These are phyloP conservation scores for Cossypha dichroa DNA, from an alignment of 2,797 vertebrate species.

Conservation along the genomic window DNA sequence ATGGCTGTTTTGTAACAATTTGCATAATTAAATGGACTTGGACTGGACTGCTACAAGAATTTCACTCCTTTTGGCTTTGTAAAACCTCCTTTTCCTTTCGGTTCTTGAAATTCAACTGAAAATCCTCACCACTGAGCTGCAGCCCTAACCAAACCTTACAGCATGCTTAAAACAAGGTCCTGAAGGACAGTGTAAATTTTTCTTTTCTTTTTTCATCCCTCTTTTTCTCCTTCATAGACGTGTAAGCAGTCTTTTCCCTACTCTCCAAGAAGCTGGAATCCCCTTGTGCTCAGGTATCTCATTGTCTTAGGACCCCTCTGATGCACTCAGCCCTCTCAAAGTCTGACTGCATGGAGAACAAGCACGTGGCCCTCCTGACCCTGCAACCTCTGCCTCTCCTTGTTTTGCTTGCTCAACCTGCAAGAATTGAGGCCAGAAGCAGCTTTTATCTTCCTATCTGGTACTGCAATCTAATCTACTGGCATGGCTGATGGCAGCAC, in stretches of 20 bases:
- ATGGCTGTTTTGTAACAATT: background rate
- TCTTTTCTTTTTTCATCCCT: background rate
- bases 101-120: background rate
- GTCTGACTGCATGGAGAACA: background rate
- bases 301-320: background rate
- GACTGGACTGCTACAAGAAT: background rate
- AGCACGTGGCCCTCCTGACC: background rate
- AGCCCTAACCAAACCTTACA: background rate
- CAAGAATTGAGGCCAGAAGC: background rate
- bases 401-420: background rate
- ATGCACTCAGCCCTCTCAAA: background rate
- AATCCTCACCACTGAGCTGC: background rate
- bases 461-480: background rate
- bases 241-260: background rate
- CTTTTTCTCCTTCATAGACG: accelerated
- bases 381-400: background rate
- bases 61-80: background rate
- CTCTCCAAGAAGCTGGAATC: background rate
- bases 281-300: background rate
- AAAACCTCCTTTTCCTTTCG: background rate
- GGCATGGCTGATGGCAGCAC: background rate
- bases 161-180: background rate
- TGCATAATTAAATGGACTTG: background rate
- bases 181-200: accelerated
- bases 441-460: background rate